Percentiles rank a stretch among this genome's conserved stretches.
Evolutionary conservation across 2,888 invertebrate genomes (phyloP).

Genomic region (Eubasilissa splendida): DNA sequence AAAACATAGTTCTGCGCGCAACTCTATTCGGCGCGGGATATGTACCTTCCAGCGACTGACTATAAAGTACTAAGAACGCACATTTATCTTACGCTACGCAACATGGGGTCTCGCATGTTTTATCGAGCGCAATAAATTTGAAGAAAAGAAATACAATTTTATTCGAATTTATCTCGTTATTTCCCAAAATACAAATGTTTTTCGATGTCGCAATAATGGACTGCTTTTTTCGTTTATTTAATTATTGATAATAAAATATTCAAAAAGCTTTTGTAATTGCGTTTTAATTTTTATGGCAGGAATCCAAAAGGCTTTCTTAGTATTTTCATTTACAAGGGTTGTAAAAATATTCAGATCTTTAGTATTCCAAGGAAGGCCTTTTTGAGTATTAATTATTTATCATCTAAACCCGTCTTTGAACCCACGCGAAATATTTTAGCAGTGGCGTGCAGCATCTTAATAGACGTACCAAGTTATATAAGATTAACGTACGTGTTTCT

Average conservation of each 20-base stretch:
- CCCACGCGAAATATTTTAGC: too few species aligned
- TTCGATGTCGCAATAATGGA: background rate
- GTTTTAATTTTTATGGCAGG: too few species aligned
- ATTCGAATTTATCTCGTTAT: slow-evolving; percentile 46
- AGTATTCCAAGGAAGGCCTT: background rate
- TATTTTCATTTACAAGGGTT: too few species aligned
- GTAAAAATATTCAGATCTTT: background rate
- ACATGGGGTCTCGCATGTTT: slow-evolving; percentile 37
- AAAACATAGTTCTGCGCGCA: too few species aligned
- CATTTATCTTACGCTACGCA: slow-evolving; percentile 28
- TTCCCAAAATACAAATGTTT: slow-evolving; percentile 30
- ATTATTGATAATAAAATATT: too few species aligned
- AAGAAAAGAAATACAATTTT: slow-evolving; percentile 35
- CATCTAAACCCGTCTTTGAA: background rate
- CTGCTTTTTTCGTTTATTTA: background rate
- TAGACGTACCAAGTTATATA: too few species aligned
- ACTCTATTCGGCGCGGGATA: too few species aligned
- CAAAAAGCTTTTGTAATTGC: too few species aligned
- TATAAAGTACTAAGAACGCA: slow-evolving; percentile 14
- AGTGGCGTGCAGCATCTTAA: too few species aligned
- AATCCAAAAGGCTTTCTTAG: too few species aligned
- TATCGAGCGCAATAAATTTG: slow-evolving; percentile 44
- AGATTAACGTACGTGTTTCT: too few species aligned
- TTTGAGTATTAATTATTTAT: slow-evolving; percentile 10
- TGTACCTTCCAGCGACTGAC: background rate